phyloP scores from a whole-genome alignment of 1,140 invertebrate genomes.

The Orius insidiosus region DNA sequence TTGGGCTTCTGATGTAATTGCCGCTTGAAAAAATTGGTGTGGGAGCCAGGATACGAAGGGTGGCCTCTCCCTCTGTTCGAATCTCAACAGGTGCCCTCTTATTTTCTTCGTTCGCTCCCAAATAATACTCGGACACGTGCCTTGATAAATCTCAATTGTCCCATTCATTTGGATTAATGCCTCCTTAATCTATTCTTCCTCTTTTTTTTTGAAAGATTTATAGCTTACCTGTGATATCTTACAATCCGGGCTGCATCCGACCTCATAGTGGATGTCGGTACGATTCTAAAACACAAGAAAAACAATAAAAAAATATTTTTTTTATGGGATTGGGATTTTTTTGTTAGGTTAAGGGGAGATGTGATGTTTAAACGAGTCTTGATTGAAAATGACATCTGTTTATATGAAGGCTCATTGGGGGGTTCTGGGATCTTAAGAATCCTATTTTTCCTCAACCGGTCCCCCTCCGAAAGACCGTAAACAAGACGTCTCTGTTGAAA shows the following conservation, averaged over 20 bases:
- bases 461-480: too few relatives aligned
- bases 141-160: background rate
- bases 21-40: background rate
- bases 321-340: background rate
- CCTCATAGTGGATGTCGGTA: slow-evolving; percentile 38
- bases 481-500: too few relatives aligned
- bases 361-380: too few relatives aligned
- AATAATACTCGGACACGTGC: background rate
- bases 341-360: too few relatives aligned
- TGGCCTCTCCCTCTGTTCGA: slow-evolving; percentile 1
- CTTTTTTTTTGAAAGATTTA: background rate
- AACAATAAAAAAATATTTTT: background rate
- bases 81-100: background rate
- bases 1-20: background rate
- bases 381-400: too few relatives aligned
- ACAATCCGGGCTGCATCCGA: slow-evolving; percentile 40
- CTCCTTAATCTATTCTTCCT: slow-evolving; percentile 1
- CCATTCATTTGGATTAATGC: background rate
- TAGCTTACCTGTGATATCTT: slow-evolving; percentile 33
- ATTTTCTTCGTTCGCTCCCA: background rate
- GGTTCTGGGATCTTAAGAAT: too few relatives aligned
- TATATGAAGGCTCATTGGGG: too few relatives aligned
- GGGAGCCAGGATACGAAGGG: slow-evolving; percentile 2
- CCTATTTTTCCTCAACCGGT: too few relatives aligned
- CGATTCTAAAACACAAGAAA: slow-evolving; percentile 37